Evolutionary conservation across 2,113 vertebrate species (phyloP), one percentile per base, ranked within the genome.

Genomic region (Lamprologus callipterus): DNA sequence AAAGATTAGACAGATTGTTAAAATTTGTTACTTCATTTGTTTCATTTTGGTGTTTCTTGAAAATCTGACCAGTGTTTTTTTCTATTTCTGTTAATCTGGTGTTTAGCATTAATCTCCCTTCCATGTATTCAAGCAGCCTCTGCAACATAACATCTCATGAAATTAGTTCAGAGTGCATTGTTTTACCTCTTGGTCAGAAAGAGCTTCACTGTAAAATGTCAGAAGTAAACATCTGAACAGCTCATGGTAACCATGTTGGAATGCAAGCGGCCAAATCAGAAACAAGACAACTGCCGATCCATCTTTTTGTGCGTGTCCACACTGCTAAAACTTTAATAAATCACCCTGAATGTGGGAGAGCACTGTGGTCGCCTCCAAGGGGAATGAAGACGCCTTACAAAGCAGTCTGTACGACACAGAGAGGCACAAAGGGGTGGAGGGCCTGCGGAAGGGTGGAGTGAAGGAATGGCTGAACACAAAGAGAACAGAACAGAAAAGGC

Each of bases 391-490:
- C 58, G 87, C 84, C 89, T 94, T 93, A 94, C 93, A 93, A 95
- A 95, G 93, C 93, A 91, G 93, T 83, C 88, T 91, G 89, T 58
- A 37, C 92, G 88, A 88, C 54, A 90, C 58, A 31, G 84, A 81
- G 81, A 40, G 82, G 68, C 70, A 82, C 9, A 3, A 26, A 79
- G 60, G 73, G 84, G 65, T 28, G 55, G 83, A 12, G 78, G 83
- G 49, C 35, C n/a, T 83, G 28, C 9, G 4, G 83, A 68, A 83
- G 82, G 57, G 88, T 9, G 88, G 89, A 85, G 83, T 45, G 90
- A 87, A 85, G 91, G 85, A 95, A 90, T 88, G 93, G 90, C 85
- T 28, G 60, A 55, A 75, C 78, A 94, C 90, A 93, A 93, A 94
- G 88, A 91, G 68, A 13, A 35, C 73, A 40, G 84, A 87, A 60